A percentile compares a stretch with the other conserved stretches of the same genome.
Evolutionary conservation across 2,797 vertebrate genomes (phyloP).

Genomic region (Chaetophractus vellerosus): DNA sequence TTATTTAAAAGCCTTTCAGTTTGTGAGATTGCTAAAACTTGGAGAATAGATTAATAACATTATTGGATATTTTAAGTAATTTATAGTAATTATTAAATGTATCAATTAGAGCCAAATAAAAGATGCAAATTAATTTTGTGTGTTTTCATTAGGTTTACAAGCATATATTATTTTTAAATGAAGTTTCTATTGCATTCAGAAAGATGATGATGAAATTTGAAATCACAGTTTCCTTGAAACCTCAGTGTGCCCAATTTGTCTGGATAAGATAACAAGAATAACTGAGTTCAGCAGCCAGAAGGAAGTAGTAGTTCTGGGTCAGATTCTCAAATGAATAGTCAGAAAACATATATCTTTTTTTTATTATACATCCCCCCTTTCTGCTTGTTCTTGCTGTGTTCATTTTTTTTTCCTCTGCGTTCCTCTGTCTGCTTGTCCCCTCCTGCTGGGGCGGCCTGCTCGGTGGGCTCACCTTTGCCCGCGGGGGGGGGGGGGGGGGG

Average conservation of each 20-base stretch:
- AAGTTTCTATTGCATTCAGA: slow-evolving; percentile 55
- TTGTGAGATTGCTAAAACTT: slow-evolving; percentile 43
- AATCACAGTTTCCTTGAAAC: slow-evolving; percentile 54
- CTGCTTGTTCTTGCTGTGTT: too few species aligned
- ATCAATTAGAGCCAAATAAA: slow-evolving; percentile 35
- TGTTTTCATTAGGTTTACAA: slow-evolving; percentile 50
- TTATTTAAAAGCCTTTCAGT: slow-evolving; percentile 43
- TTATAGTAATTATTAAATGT: slow-evolving; percentile 63
- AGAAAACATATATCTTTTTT: slow-evolving; percentile 33
- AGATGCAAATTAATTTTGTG: not conserved
- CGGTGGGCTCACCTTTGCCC: too few species aligned
- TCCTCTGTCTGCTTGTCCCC: too few species aligned
- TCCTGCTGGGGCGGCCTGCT: too few species aligned
- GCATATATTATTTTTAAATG: slow-evolving; percentile 46
- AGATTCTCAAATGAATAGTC: not conserved
- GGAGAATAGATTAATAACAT: slow-evolving; percentile 39
- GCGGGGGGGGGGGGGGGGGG: too few species aligned
- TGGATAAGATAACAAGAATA: not conserved
- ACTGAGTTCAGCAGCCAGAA: not conserved
- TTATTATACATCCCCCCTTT: too few species aligned
- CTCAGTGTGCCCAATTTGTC: not conserved
- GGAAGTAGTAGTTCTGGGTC: slow-evolving; percentile 33
- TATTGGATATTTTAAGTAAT: slow-evolving; percentile 42
- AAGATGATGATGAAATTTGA: slow-evolving; percentile 11
- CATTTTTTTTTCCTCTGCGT: too few species aligned